These are phyloP conservation scores for Leptocoma aspasia DNA, from an alignment of 2,113 vertebrate species.

Conservation along the genomic window DNA sequence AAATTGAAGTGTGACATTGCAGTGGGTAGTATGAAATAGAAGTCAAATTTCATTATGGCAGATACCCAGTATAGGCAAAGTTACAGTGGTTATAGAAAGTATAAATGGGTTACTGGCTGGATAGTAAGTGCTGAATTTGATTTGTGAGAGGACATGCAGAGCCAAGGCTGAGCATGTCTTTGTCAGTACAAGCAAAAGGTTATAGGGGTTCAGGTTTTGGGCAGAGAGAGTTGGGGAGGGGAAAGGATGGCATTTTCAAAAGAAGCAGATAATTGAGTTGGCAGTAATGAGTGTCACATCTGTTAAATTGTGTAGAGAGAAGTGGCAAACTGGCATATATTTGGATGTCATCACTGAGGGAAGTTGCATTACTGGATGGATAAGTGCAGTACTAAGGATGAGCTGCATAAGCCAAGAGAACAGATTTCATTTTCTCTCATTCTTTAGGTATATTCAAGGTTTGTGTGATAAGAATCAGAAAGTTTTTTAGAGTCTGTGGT, in stretches of 20 bases:
- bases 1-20: background rate
- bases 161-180: background rate
- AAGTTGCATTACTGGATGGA: background rate
- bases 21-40: background rate
- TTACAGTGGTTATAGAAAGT: background rate
- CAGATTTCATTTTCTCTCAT: background rate
- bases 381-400: background rate
- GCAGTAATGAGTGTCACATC: background rate
- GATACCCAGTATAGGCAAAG: background rate
- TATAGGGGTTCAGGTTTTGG: background rate
- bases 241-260: background rate
- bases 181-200: background rate
- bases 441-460: background rate
- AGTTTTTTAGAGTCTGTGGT: background rate
- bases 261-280: background rate
- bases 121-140: background rate
- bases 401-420: background rate
- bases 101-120: background rate
- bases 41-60: background rate
- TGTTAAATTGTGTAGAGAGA: background rate
- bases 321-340: background rate
- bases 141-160: background rate
- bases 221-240: background rate
- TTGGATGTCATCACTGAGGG: background rate
- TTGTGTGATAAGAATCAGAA: background rate